Conservation (phyloP, 2,797 vertebrate species). For the Notolepis coatsorum region DNA sequence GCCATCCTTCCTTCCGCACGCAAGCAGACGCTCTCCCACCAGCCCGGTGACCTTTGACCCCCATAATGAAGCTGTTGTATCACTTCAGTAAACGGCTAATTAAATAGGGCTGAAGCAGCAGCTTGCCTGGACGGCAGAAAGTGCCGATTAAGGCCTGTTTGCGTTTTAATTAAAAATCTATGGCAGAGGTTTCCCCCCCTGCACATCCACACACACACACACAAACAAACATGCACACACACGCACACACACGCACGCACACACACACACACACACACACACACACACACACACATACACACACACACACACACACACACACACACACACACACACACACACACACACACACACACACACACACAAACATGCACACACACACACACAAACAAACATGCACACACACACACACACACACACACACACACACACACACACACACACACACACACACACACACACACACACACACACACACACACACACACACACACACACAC, state of each 20-base stretch:
- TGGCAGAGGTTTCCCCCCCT: slow-evolving; percentile 44
- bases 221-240: slow-evolving; percentile 9
- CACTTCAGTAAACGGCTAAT: slow-evolving; percentile 79
- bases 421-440: no score
- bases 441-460: no score
- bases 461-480: no score
- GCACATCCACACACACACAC: slow-evolving; percentile 26
- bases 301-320: no score
- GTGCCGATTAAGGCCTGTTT: slow-evolving; percentile 77
- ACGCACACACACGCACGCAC: neutral
- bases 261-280: slow-evolving; percentile 1
- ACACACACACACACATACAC: no score
- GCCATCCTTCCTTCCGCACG: slow-evolving; percentile 28
- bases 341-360: no score
- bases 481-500: no score
- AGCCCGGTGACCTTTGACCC: slow-evolving; percentile 75
- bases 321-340: no score
- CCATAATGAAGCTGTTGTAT: slow-evolving; percentile 78
- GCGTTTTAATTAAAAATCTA: slow-evolving; percentile 79
- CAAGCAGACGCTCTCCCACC: slow-evolving; percentile 54
- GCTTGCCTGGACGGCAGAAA: slow-evolving; percentile 64
- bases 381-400: no score
- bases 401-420: no score
- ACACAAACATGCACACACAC: no score
- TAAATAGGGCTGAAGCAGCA: slow-evolving; percentile 81